phyloP scores from a whole-genome alignment of 2,888 invertebrate genomes.

The Phrixothrix hirtus region DNA sequence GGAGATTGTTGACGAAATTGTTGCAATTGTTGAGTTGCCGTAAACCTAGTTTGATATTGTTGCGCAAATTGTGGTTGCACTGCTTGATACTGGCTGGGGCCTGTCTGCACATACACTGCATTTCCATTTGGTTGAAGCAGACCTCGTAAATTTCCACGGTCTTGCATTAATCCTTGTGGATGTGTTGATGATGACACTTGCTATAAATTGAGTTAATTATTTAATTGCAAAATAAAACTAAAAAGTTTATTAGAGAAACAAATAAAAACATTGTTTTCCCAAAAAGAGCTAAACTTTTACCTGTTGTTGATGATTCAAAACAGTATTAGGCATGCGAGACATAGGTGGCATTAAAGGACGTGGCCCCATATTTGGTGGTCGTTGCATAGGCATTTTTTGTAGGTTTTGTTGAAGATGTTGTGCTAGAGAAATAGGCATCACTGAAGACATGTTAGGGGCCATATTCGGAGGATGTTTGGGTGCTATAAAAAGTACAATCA shows the following conservation, averaged over 20 bases:
- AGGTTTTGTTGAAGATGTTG: conserved; percentile 34
- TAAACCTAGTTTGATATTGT: conserved; percentile 49
- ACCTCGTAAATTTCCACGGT: conserved; percentile 52
- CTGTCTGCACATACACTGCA: conserved; percentile 55
- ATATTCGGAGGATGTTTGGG: conserved; percentile 47
- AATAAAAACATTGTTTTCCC: no score
- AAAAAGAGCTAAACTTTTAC: no score
- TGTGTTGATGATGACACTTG: conserved; percentile 65
- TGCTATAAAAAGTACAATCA: conserved; percentile 28
- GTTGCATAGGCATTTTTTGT: conserved; percentile 30
- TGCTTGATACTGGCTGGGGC: conserved; percentile 54
- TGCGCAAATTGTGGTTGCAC: conserved; percentile 53
- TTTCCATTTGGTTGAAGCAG: conserved; percentile 51
- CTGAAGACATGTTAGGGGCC: conserved; percentile 34
- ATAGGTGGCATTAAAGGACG: conserved; percentile 30
- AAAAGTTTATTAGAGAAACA: no score
- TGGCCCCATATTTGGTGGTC: conserved; percentile 16
- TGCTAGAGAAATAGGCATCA: conserved; percentile 33
- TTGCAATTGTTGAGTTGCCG: conserved; percentile 33
- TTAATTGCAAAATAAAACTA: no score
- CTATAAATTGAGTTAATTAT: conserved; percentile 6
- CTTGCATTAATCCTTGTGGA: conserved; percentile 59
- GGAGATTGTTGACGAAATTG: conserved; percentile 24
- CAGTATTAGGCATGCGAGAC: conserved; percentile 21
- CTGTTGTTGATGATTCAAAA: conserved; percentile 32